Percentiles rank a stretch among this genome's conserved stretches.
Evolutionary conservation across 2,797 vertebrate genomes (phyloP).

Genomic region (Anisognathus igniventris): DNA sequence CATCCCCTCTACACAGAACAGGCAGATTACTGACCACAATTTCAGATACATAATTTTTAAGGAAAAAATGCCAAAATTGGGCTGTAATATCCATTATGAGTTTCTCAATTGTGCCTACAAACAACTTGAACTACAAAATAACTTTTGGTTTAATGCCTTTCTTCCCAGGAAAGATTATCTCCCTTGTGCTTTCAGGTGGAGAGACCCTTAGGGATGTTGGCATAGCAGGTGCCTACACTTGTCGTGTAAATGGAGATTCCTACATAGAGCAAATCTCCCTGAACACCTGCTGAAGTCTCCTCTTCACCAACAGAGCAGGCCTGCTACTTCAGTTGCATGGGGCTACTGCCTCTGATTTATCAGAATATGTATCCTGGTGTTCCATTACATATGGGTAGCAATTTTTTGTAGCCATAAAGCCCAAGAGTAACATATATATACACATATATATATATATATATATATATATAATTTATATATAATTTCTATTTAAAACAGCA

Average conservation of each 20-base stretch:
- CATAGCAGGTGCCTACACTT: not conserved
- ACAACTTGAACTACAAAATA: not conserved
- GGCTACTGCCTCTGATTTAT: not conserved
- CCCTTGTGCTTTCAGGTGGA: not conserved
- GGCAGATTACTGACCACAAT: not conserved
- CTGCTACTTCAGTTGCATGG: not conserved
- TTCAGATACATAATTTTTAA: not conserved
- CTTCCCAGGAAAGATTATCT: not conserved
- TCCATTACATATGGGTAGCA: not conserved
- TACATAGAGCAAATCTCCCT: not conserved
- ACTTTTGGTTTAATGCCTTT: not conserved
- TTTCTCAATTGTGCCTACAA: not conserved
- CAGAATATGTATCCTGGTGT: not conserved
- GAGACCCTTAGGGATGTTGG: not conserved
- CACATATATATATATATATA: not conserved
- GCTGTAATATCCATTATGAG: not conserved
- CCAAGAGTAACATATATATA: not conserved
- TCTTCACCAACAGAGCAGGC: not conserved
- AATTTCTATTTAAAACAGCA: not conserved
- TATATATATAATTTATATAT: not conserved
- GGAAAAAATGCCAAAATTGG: not conserved
- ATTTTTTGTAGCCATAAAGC: not conserved
- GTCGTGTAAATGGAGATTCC: rapidly evolving
- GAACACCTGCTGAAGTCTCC: not conserved
- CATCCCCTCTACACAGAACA: not conserved